A percentile compares a stretch with the other conserved stretches of the same genome.
Conservation (phyloP, 2,113 vertebrate genomes). For the Myiopsitta monachus region DNA sequence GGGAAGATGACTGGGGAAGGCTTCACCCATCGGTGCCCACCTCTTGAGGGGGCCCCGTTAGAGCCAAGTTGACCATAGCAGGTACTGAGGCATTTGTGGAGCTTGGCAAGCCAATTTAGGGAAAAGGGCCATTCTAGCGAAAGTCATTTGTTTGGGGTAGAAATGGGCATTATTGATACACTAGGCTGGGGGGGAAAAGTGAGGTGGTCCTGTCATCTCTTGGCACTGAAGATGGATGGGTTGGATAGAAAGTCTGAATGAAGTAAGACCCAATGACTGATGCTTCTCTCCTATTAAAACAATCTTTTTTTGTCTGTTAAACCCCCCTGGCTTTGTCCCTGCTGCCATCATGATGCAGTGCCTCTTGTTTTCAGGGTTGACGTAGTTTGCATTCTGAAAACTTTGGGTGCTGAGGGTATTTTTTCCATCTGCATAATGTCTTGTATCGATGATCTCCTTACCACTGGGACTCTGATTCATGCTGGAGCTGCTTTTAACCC, state of each 20-base stretch:
- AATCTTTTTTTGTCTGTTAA: constrained; percentile 83
- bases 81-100: constrained; percentile 19
- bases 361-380: constrained; percentile 86
- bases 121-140: constrained; percentile 33
- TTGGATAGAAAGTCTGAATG: constrained; percentile 92
- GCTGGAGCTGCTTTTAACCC: constrained; percentile 68
- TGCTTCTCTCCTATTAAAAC: constrained; percentile 90
- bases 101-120: constrained; percentile 36
- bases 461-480: constrained; percentile 57
- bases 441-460: constrained; percentile 70
- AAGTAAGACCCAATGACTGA: constrained; percentile 94
- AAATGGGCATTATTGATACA: constrained; percentile 59
- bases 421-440: constrained; percentile 73
- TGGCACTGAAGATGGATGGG: constrained; percentile 93
- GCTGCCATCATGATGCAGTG: constrained; percentile 99
- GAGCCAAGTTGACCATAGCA: constrained; percentile 10
- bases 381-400: constrained; percentile 77
- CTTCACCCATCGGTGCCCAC: constrained; percentile 30
- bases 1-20: constrained; percentile 41
- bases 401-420: constrained; percentile 71
- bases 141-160: constrained; percentile 65
- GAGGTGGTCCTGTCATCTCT: constrained; percentile 84
- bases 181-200: constrained; percentile 29
- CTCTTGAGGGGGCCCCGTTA: not conserved
- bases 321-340: constrained; percentile 92